Conservation (phyloP, 2,888 invertebrate species). For the Polydrusus cervinus region DNA sequence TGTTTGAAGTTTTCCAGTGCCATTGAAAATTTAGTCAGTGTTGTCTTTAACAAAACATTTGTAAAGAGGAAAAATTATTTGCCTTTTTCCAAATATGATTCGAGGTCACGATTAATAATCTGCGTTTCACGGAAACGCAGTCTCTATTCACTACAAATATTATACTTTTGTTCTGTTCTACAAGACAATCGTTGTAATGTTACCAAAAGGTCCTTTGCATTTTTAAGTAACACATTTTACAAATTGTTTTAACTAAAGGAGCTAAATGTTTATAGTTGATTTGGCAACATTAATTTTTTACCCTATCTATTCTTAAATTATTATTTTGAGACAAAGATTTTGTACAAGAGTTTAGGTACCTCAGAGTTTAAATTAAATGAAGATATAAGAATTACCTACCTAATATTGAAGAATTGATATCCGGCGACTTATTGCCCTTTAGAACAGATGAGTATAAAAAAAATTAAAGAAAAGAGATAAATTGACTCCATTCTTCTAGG, state of each 20-base stretch:
- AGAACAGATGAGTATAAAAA: background rate
- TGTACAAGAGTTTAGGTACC: conserved; percentile 42
- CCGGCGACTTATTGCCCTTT: background rate
- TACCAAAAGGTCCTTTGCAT: conserved; percentile 53
- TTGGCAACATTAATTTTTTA: conserved; percentile 52
- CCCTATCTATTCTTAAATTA: conserved; percentile 47
- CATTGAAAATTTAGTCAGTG: background rate
- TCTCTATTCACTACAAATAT: conserved; percentile 66
- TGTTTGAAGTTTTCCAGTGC: no score
- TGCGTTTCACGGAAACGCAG: conserved; percentile 68
- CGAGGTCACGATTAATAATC: conserved; percentile 52
- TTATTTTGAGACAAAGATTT: conserved; percentile 32
- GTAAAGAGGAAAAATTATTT: conserved; percentile 12
- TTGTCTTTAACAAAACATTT: background rate
- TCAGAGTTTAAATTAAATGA: conserved; percentile 4
- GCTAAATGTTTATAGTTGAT: conserved; percentile 37
- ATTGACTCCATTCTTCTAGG: no score
- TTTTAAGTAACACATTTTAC: conserved; percentile 26
- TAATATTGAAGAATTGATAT: background rate
- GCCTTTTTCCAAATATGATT: background rate
- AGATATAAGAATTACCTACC: background rate
- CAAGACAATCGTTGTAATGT: conserved; percentile 68
- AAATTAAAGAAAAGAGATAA: no score
- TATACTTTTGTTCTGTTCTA: conserved; percentile 60
- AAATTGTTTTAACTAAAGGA: conserved; percentile 39